Evolutionary conservation across 1,140 invertebrate species (phyloP).

Genomic region (Drosophila nasuta): DNA sequence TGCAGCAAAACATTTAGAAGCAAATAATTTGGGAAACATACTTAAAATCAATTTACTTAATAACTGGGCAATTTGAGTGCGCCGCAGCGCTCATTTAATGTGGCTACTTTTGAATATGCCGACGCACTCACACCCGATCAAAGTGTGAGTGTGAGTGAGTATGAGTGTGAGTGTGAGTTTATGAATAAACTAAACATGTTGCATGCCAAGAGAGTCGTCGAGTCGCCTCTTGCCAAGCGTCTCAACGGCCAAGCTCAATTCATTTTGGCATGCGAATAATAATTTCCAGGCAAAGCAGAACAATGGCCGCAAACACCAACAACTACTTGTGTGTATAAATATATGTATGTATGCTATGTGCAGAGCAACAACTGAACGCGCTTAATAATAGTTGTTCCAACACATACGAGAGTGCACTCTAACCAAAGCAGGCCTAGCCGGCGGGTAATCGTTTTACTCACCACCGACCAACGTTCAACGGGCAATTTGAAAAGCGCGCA

Average conservation of each 20-base stretch:
- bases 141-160: background rate
- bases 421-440: conserved; percentile 74
- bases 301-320: conserved; percentile 70
- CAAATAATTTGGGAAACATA: conserved; percentile 80
- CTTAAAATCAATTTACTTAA: conserved; percentile 85
- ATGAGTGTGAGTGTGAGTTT: conserved; percentile 31
- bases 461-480: conserved; percentile 67
- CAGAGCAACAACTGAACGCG: conserved; percentile 41
- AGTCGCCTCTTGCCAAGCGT: conserved; percentile 31
- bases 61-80: conserved; percentile 78
- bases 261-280: conserved; percentile 83
- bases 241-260: conserved; percentile 66
- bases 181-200: conserved; percentile 76
- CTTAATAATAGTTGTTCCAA: conserved; percentile 83
- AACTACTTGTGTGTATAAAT: conserved; percentile 45
- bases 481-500: conserved; percentile 71
- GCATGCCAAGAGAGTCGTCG: conserved; percentile 56
- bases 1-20: conserved; percentile 79
- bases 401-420: conserved; percentile 60
- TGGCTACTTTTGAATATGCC: conserved; percentile 55
- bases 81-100: conserved; percentile 30
- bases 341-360: conserved; percentile 3
- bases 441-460: conserved; percentile 83
- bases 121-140: conserved; percentile 41
- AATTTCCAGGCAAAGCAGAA: conserved; percentile 79